phyloP scores from a whole-genome alignment of 2,113 vertebrate species.

The Pluvianellus socialis region DNA sequence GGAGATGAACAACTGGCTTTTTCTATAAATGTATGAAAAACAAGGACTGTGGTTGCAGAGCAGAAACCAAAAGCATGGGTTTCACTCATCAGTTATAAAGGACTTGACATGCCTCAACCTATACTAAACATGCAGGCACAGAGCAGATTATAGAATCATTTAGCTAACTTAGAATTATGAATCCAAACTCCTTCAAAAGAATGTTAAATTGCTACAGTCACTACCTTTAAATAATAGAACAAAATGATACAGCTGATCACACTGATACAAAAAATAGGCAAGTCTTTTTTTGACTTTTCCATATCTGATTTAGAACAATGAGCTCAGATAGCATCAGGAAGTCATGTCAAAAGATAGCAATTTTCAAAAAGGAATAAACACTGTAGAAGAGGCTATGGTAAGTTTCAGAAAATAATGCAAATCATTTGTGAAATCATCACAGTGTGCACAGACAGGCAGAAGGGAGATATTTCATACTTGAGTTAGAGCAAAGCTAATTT shows the following conservation, averaged over 20 bases:
- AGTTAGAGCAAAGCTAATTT: neutral
- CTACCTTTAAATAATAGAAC: neutral
- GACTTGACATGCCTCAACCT: neutral
- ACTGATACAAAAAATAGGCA: neutral
- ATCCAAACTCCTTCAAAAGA: neutral
- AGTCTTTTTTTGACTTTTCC: neutral
- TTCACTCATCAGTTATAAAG: neutral
- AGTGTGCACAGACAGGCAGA: neutral
- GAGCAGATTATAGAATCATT: neutral
- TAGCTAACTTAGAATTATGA: neutral
- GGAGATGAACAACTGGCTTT: neutral
- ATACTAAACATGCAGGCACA: neutral
- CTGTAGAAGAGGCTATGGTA: neutral
- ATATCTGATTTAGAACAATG: neutral
- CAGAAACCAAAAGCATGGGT: neutral
- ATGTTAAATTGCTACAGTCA: neutral
- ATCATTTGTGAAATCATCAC: neutral
- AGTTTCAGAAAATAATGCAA: neutral
- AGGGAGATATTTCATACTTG: neutral
- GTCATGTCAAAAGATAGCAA: neutral
- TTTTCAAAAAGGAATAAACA: neutral
- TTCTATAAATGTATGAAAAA: neutral
- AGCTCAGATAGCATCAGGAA: neutral
- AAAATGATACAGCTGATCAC: neutral
- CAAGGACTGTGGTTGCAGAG: neutral